phyloP scores from a whole-genome alignment of 1,140 invertebrate species.

The Paraescarpia echinospica region DNA sequence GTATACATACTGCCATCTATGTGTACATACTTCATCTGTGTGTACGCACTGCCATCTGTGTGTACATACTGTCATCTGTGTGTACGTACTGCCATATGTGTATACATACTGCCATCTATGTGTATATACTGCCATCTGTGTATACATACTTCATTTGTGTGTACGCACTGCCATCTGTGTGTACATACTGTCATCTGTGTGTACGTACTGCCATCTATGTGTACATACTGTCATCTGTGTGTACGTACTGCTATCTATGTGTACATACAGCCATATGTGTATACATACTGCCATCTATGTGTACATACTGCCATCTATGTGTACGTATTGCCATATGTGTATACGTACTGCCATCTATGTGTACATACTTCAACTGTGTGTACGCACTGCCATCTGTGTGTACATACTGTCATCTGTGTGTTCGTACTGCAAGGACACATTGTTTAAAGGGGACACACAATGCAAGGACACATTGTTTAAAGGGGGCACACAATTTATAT shows the following conservation, averaged over 20 bases:
- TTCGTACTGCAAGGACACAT: too few relatives aligned
- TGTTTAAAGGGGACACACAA: too few relatives aligned
- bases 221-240: not conserved
- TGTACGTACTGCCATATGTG: not conserved
- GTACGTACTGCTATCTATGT: not conserved
- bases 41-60: not conserved
- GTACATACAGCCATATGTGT: too few relatives aligned
- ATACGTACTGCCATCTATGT: not conserved
- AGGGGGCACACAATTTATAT: too few relatives aligned
- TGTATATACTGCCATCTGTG: not conserved
- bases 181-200: not conserved
- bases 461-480: too few relatives aligned
- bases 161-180: not conserved
- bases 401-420: not conserved
- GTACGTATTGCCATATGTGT: not conserved
- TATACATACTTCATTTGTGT: too few relatives aligned
- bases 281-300: not conserved
- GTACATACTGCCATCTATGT: not conserved
- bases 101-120: not conserved
- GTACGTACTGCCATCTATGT: not conserved
- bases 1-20: not conserved
- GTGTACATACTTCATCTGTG: too few relatives aligned
- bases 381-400: not conserved
- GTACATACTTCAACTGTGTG: too few relatives aligned
- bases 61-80: not conserved